Conservation (phyloP, 1,140 invertebrate genomes). For the Drosophila pallidifrons region DNA sequence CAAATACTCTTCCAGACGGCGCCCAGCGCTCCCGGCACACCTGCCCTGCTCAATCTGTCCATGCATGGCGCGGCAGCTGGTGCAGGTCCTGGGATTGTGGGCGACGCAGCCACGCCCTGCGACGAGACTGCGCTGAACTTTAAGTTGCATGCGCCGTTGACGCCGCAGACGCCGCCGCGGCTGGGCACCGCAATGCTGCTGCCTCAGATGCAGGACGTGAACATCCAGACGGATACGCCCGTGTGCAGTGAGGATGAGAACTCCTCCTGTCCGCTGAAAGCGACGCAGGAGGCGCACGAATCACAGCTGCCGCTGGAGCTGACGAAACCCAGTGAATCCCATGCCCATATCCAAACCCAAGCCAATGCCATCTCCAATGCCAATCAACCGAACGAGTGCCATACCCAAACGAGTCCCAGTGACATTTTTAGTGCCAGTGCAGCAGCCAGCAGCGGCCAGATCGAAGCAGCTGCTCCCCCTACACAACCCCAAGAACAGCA, state of each 20-base stretch:
- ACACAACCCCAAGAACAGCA: conserved; percentile 28
- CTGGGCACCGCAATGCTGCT: conserved; percentile 38
- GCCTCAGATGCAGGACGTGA: conserved; percentile 90
- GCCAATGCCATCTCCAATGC: conserved; percentile 18
- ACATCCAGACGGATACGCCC: conserved; percentile 91
- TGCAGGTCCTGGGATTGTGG: conserved; percentile 22
- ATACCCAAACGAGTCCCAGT: conserved; percentile 75
- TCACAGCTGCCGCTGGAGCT: conserved; percentile 69
- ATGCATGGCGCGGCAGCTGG: conserved; percentile 60
- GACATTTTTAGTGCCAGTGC: conserved; percentile 68
- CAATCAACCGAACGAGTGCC: conserved; percentile 73
- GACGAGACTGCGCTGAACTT: conserved; percentile 72
- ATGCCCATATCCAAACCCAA: background rate
- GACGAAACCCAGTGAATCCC: conserved; percentile 69
- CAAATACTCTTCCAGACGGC: conserved; percentile 72
- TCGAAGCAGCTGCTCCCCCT: conserved; percentile 20
- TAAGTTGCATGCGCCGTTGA: conserved; percentile 69
- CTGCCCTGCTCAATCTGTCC: conserved; percentile 73
- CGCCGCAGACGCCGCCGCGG: conserved; percentile 64
- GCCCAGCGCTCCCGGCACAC: conserved; percentile 49
- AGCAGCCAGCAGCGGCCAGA: conserved; percentile 13
- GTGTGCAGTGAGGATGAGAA: conserved; percentile 85
- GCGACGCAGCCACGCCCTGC: conserved; percentile 46
- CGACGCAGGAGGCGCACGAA: conserved; percentile 48
- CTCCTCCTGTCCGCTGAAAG: conserved; percentile 60